Conservation (phyloP, 2,888 invertebrate species). For the Lithosia quadra region DNA sequence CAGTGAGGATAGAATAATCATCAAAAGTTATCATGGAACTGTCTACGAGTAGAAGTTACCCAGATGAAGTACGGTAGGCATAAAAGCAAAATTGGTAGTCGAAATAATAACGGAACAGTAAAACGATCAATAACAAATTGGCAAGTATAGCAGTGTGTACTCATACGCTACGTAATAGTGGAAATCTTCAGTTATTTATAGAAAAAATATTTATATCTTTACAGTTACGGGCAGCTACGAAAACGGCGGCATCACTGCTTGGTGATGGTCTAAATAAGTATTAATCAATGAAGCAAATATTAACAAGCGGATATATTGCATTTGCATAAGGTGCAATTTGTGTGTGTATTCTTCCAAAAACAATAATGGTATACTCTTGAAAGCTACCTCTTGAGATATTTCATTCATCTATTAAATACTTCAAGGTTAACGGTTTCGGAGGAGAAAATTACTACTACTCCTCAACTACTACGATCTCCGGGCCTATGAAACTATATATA, state of each 20-base stretch:
- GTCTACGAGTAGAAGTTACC: background rate
- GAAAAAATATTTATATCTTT: constrained; percentile 15
- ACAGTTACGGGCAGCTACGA: constrained; percentile 9
- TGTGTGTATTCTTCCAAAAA: too few relatives aligned
- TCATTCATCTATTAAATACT: too few relatives aligned
- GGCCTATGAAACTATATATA: too few relatives aligned
- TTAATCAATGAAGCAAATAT: too few relatives aligned
- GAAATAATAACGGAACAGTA: constrained; percentile 10
- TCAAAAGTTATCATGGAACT: background rate
- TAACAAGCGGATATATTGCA: too few relatives aligned
- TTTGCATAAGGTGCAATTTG: too few relatives aligned
- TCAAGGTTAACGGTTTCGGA: too few relatives aligned
- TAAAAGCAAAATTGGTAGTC: background rate
- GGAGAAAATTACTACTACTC: too few relatives aligned
- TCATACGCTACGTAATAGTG: constrained; percentile 34
- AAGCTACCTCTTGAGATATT: too few relatives aligned
- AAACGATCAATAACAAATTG: constrained; percentile 44
- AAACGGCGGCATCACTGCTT: background rate
- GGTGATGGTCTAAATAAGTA: too few relatives aligned
- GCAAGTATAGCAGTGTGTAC: constrained; percentile 35
- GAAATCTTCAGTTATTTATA: constrained; percentile 45
- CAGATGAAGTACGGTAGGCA: background rate
- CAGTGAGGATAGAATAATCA: background rate
- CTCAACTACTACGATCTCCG: too few relatives aligned
- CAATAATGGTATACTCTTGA: too few relatives aligned